phyloP scores from a whole-genome alignment of 2,888 invertebrate genomes.

The Melanostoma scalare region DNA sequence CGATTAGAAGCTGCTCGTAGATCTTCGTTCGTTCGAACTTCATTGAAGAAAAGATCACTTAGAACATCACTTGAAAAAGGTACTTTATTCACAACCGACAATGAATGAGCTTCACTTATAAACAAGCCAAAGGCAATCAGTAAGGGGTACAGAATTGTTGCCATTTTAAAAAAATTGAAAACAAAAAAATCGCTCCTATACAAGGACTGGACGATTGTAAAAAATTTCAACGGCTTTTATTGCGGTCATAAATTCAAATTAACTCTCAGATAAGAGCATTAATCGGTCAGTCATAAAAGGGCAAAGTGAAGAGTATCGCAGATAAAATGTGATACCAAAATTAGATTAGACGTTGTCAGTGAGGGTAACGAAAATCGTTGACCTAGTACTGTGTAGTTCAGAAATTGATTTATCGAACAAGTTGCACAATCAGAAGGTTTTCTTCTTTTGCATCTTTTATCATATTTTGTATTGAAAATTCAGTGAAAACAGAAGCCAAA shows the following conservation, averaged over 20 bases:
- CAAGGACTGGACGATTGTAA: background rate
- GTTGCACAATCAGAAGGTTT: too few species aligned
- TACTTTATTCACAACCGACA: constrained; percentile 40
- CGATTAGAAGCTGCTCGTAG: background rate
- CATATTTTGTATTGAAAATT: too few species aligned
- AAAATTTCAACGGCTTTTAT: constrained; percentile 2
- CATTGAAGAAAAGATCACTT: constrained; percentile 31
- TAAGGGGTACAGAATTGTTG: background rate
- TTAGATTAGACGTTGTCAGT: too few species aligned
- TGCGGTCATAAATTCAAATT: background rate
- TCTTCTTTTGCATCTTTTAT: too few species aligned
- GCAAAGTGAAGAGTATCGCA: too few species aligned
- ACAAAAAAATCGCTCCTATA: background rate
- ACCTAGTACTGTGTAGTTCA: too few species aligned
- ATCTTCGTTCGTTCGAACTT: constrained; percentile 33
- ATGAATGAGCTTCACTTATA: constrained; percentile 2
- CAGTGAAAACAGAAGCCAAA: too few species aligned
- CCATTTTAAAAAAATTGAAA: constrained; percentile 1
- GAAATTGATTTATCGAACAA: too few species aligned
- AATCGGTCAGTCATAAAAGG: too few species aligned
- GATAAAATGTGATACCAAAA: background rate
- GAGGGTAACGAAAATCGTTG: too few species aligned
- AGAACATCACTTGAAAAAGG: constrained; percentile 40
- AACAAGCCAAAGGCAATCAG: constrained; percentile 16
- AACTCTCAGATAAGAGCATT: background rate